These are phyloP conservation scores for Notodonta dromedarius DNA, from an alignment of 2,888 invertebrate species.

Conservation along the genomic window DNA sequence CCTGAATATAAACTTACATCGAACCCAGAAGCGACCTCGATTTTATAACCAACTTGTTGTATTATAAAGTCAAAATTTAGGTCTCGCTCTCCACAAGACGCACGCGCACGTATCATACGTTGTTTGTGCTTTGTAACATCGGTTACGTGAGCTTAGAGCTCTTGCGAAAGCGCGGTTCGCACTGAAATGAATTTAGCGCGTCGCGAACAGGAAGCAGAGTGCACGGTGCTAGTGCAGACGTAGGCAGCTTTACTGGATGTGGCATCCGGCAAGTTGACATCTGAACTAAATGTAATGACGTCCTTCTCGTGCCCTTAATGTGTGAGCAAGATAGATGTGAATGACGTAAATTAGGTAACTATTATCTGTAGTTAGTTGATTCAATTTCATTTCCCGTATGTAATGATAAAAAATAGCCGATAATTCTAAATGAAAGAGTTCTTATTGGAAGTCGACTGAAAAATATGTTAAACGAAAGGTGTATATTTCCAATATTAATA, in stretches of 20 bases:
- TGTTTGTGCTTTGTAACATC: slow-evolving; percentile 59
- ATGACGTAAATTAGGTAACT: no score
- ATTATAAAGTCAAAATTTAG: slow-evolving; percentile 8
- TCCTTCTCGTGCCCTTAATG: no score
- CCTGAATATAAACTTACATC: no score
- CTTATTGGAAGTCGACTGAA: no score
- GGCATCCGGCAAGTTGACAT: slow-evolving; percentile 12
- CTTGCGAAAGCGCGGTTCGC: slow-evolving; percentile 69
- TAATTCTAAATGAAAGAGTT: no score
- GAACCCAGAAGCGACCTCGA: background rate
- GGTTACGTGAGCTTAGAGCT: slow-evolving; percentile 73
- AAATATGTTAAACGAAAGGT: no score
- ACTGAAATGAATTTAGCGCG: slow-evolving; percentile 73
- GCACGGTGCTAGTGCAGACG: slow-evolving; percentile 36
- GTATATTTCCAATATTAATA: no score
- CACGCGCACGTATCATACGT: slow-evolving; percentile 38
- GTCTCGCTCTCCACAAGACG: slow-evolving; percentile 9
- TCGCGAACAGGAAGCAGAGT: slow-evolving; percentile 63
- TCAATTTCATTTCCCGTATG: no score
- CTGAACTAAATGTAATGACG: no score
- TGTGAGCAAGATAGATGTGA: no score
- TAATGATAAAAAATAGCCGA: no score
- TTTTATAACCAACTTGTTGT: background rate
- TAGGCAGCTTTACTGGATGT: slow-evolving; percentile 43
- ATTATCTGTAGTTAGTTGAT: no score